phyloP scores from a whole-genome alignment of 2,797 vertebrate genomes.

The Bovichtus variegatus region DNA sequence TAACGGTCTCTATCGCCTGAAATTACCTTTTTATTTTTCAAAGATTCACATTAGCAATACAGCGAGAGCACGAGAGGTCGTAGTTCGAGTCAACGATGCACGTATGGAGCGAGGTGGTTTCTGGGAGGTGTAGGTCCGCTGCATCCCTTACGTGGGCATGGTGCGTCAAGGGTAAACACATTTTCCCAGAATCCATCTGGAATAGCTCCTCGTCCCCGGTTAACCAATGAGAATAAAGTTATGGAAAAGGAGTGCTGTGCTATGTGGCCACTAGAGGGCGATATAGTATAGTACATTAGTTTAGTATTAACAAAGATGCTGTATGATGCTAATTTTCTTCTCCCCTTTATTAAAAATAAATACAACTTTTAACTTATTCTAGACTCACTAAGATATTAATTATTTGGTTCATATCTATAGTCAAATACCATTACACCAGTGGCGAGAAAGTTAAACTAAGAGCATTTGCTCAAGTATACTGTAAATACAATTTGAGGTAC shows the following conservation, averaged over 20 bases:
- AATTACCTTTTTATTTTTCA: not conserved
- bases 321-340: no score
- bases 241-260: not conserved
- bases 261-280: constrained; percentile 57
- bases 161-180: not conserved
- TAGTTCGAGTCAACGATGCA: not conserved
- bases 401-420: not conserved
- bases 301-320: no score
- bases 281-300: not conserved
- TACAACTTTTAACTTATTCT: not conserved
- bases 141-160: fast-evolving
- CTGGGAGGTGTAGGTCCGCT: constrained; percentile 73
- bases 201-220: not conserved
- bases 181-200: constrained; percentile 69
- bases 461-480: not conserved
- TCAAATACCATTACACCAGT: not conserved
- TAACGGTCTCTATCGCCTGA: not conserved
- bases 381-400: not conserved
- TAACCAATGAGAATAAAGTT: constrained; percentile 35
- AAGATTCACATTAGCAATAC: constrained; percentile 20
- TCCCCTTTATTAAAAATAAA: not conserved
- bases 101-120: constrained; percentile 17
- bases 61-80: not conserved
- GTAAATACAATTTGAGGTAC: not conserved
- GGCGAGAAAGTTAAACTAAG: not conserved